Evolutionary conservation across 2,797 vertebrate species (phyloP).

Genomic region (Aldrovandia affinis): DNA sequence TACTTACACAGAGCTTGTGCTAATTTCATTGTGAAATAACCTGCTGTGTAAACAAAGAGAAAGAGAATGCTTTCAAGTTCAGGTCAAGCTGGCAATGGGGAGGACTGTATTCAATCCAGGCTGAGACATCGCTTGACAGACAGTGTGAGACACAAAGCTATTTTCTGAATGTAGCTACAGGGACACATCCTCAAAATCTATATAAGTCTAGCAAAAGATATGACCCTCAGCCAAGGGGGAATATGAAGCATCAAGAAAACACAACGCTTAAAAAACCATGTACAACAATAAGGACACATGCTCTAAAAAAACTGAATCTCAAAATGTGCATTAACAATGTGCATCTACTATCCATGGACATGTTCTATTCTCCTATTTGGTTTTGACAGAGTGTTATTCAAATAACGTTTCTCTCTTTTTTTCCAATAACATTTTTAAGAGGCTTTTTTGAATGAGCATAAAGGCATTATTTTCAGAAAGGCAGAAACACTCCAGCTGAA

Average conservation of each 20-base stretch:
- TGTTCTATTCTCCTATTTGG: background rate
- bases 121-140: background rate
- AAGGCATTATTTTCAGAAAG: background rate
- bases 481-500: conserved; percentile 10
- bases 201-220: background rate
- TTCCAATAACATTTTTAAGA: background rate
- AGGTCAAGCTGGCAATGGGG: background rate
- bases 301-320: background rate
- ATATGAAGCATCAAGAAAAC: background rate
- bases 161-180: too few relatives aligned
- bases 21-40: background rate
- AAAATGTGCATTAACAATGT: background rate
- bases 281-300: background rate
- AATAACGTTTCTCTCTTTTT: background rate
- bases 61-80: background rate
- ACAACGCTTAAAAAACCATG: background rate
- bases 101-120: background rate
- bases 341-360: background rate
- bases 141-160: background rate
- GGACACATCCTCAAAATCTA: background rate
- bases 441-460: background rate
- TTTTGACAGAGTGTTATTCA: background rate
- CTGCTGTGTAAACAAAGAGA: background rate
- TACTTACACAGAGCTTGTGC: background rate
- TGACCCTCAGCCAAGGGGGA: background rate